Evolutionary conservation across 2,888 invertebrate species (phyloP).

Genomic region (Resseliella maxima): DNA sequence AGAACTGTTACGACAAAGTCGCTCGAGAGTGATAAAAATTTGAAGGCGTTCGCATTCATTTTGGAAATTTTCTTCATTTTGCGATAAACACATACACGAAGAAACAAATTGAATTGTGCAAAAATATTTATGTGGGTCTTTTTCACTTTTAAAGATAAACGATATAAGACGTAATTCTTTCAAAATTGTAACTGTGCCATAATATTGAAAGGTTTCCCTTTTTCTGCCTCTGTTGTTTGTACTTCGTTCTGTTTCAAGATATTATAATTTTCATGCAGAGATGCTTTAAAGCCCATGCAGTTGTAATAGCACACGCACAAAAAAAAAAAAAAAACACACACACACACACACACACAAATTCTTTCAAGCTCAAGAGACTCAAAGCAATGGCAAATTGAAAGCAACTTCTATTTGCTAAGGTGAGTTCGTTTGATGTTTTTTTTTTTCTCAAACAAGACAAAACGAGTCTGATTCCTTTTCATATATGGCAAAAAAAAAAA

Average conservation of each 20-base stretch:
- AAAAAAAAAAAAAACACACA: neutral
- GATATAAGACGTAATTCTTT: neutral
- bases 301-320: neutral
- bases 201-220: slow-evolving; percentile 21
- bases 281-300: neutral
- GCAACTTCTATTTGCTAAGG: slow-evolving; percentile 2
- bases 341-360: neutral
- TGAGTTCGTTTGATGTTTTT: slow-evolving; percentile 31
- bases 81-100: neutral
- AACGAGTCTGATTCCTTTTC: neutral
- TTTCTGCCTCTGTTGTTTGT: slow-evolving; percentile 21
- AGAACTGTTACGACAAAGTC: neutral
- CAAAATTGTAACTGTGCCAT: neutral
- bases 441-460: neutral
- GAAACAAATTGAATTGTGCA: slow-evolving; percentile 35
- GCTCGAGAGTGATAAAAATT: neutral
- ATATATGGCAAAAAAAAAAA: neutral
- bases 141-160: neutral
- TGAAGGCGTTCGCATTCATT: neutral
- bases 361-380: neutral
- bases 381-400: neutral
- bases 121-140: slow-evolving; percentile 17
- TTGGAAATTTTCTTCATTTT: too few species aligned
- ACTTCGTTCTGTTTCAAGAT: neutral
- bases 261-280: neutral